phyloP scores from a whole-genome alignment of 2,113 vertebrate genomes.

The Ancistrus triradiatus region DNA sequence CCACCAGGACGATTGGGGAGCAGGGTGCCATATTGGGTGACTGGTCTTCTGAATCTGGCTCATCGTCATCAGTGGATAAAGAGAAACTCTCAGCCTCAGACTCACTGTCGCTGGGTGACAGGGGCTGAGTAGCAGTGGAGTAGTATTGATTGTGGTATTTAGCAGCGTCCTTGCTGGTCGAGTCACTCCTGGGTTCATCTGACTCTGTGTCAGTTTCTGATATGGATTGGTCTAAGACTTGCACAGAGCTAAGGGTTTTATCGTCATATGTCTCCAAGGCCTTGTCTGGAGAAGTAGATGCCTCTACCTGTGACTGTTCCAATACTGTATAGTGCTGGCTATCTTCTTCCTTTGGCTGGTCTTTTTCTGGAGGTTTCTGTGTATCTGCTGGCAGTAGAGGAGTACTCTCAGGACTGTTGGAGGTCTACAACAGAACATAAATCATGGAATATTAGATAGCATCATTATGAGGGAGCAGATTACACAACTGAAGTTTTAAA shows the following conservation, averaged over 20 bases:
- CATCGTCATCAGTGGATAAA: constrained; percentile 43
- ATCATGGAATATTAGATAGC: too few relatives aligned
- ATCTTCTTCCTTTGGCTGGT: neutral
- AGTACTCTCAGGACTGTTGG: constrained; percentile 10
- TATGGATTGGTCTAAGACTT: constrained; percentile 9
- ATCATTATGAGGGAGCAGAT: too few relatives aligned
- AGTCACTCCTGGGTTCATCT: constrained; percentile 26
- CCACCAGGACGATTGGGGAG: constrained; percentile 1
- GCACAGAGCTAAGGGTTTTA: constrained; percentile 19
- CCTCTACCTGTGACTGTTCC: constrained; percentile 41
- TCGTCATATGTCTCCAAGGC: constrained; percentile 2
- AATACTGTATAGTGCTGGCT: neutral
- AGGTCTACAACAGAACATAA: constrained; percentile 14
- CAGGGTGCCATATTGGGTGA: constrained; percentile 26
- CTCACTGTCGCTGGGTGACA: constrained; percentile 33
- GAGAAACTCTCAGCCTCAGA: constrained; percentile 44
- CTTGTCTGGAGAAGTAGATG: constrained; percentile 6
- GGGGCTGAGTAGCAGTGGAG: neutral
- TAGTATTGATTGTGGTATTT: neutral
- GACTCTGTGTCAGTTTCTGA: constrained; percentile 22
- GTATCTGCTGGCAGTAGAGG: constrained; percentile 13
- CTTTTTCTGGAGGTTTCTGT: neutral
- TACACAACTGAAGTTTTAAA: too few relatives aligned
- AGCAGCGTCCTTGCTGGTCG: constrained; percentile 17
- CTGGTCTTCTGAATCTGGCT: constrained; percentile 11